These are phyloP conservation scores for Pseudeuparius sepicola DNA, from an alignment of 2,888 invertebrate genomes.

Conservation along the genomic window DNA sequence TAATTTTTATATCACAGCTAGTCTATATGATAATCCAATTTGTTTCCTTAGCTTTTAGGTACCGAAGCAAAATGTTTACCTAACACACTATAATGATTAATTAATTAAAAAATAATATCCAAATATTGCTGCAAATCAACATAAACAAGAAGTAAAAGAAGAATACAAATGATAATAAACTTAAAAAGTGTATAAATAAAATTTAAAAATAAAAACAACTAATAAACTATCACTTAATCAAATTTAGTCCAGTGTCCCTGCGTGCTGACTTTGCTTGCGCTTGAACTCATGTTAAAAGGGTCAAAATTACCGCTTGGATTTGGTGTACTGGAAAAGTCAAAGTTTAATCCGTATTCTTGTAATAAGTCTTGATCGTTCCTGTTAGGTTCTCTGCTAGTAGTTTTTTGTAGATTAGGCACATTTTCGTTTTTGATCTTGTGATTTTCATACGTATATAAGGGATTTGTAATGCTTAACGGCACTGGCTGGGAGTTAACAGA, in stretches of 20 bases:
- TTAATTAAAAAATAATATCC: no score
- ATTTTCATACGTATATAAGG: slow-evolving; percentile 41
- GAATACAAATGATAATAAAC: no score
- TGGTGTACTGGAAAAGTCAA: slow-evolving; percentile 37
- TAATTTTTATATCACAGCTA: slow-evolving; percentile 33
- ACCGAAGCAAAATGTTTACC: no score
- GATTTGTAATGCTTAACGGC: slow-evolving; percentile 44
- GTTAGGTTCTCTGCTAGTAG: slow-evolving; percentile 12
- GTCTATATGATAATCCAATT: no score
- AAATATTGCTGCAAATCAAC: no score
- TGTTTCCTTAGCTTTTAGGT: no score
- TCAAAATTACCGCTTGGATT: slow-evolving; percentile 28
- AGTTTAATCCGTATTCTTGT: slow-evolving; percentile 65
- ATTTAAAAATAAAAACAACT: no score
- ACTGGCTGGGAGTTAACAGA: slow-evolving; percentile 30
- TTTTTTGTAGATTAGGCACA: slow-evolving; percentile 21
- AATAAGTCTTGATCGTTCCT: slow-evolving; percentile 55
- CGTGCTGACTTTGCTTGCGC: slow-evolving; percentile 38
- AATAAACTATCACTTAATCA: slow-evolving; percentile 40
- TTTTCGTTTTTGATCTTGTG: slow-evolving; percentile 22
- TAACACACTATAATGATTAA: no score
- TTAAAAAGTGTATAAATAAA: no score
- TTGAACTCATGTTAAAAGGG: slow-evolving; percentile 26
- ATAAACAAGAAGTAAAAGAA: no score
- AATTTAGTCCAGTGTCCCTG: slow-evolving; percentile 52